Percentiles rank a stretch among this genome's conserved stretches.
Evolutionary conservation across 2,113 vertebrate genomes (phyloP).

Genomic region (Naja naja): DNA sequence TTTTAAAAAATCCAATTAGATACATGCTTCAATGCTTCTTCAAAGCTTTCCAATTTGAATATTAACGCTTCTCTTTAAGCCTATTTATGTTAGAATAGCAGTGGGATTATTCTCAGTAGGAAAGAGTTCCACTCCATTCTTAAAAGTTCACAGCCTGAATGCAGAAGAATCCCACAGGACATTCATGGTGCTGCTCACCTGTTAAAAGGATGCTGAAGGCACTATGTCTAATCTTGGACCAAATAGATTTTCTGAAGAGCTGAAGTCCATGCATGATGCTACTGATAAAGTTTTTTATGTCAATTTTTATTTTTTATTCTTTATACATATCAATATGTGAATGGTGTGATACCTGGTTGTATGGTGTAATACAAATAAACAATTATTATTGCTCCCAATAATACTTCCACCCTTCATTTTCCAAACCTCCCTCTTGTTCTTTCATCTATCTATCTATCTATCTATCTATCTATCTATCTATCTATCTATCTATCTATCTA

Average conservation of each 20-base stretch:
- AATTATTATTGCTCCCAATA: too few species aligned
- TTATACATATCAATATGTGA: too few species aligned
- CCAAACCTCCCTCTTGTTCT: too few species aligned
- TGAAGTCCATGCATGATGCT: not conserved
- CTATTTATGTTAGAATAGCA: constrained; percentile 38
- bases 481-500: too few species aligned
- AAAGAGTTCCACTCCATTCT: constrained; percentile 40
- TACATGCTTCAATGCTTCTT: constrained; percentile 42
- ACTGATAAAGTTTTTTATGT: not conserved
- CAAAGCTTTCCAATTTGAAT: constrained; percentile 45
- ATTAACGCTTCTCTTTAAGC: constrained; percentile 46
- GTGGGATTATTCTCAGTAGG: constrained; percentile 31
- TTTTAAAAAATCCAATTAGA: constrained; percentile 59
- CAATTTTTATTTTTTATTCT: too few species aligned
- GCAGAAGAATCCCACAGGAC: not conserved
- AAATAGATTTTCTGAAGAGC: not conserved
- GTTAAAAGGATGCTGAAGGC: not conserved
- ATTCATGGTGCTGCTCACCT: not conserved
- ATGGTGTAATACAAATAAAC: too few species aligned
- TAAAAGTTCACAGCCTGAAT: constrained; percentile 15
- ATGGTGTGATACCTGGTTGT: too few species aligned
- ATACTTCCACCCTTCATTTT: too few species aligned
- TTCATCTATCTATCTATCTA: too few species aligned
- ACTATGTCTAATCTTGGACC: not conserved
- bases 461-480: too few species aligned